A percentile compares a stretch with the other conserved stretches of the same genome.
Conservation (phyloP, 1,140 invertebrate genomes). For the Pissodes strobi region DNA sequence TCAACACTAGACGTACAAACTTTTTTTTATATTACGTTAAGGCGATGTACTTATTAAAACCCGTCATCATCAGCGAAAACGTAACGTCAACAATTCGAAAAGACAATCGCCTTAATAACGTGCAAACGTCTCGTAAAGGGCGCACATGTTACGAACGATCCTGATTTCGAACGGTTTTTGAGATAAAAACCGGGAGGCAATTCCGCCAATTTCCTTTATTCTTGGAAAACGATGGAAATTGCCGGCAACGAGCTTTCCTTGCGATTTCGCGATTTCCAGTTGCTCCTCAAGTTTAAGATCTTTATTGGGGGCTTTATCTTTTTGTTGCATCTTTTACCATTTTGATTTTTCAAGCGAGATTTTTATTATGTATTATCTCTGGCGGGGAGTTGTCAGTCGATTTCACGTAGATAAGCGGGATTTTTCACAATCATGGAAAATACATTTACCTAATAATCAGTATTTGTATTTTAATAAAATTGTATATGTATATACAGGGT, state of each 20-base stretch:
- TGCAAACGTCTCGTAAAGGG: neutral
- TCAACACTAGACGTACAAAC: too few relatives aligned
- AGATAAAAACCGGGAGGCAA: slow-evolving; percentile 17
- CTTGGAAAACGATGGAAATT: slow-evolving; percentile 18
- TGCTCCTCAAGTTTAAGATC: slow-evolving; percentile 18
- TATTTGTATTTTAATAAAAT: too few relatives aligned
- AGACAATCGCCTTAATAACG: slow-evolving; percentile 9
- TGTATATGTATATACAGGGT: too few relatives aligned
- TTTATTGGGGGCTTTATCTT: slow-evolving; percentile 27
- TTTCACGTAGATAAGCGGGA: too few relatives aligned
- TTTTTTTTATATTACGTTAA: neutral
- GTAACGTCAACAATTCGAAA: neutral
- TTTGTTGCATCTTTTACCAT: slow-evolving; percentile 17
- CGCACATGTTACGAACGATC: slow-evolving; percentile 19
- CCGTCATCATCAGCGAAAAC: neutral
- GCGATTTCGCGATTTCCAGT: slow-evolving; percentile 13
- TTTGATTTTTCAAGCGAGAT: neutral
- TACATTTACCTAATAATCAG: too few relatives aligned
- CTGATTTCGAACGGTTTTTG: neutral
- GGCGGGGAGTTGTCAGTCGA: too few relatives aligned
- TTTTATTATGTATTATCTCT: too few relatives aligned
- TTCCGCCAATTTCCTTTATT: slow-evolving; percentile 27
- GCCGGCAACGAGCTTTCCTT: slow-evolving; percentile 19
- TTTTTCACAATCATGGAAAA: too few relatives aligned
- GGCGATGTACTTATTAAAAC: neutral